Evolutionary conservation across 2,113 vertebrate genomes (phyloP).

Genomic region (Lepidothrix coronata): DNA sequence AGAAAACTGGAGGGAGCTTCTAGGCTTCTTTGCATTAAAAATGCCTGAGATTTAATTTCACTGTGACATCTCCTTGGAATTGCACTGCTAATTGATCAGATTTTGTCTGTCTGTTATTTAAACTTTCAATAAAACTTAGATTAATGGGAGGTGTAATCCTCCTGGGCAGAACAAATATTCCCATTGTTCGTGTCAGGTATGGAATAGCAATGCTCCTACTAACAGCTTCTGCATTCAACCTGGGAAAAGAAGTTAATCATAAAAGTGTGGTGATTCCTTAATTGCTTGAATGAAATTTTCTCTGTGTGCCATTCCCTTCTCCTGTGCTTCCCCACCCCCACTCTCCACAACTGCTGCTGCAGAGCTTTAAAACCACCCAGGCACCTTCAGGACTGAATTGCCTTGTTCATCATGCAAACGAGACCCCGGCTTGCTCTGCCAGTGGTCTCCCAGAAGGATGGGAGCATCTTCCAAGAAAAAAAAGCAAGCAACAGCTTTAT

Average conservation of each 20-base stretch:
- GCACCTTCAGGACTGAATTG: neutral
- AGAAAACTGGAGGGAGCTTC: slow-evolving; percentile 66
- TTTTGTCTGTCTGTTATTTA: slow-evolving; percentile 82
- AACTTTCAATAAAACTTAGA: slow-evolving; percentile 81
- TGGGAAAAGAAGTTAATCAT: slow-evolving; percentile 64
- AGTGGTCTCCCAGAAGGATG: neutral
- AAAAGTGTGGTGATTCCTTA: slow-evolving; percentile 66
- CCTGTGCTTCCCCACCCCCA: neutral
- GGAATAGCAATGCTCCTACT: slow-evolving; percentile 66
- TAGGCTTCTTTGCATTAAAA: slow-evolving; percentile 36
- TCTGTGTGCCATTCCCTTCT: slow-evolving; percentile 34
- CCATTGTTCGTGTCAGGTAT: slow-evolving; percentile 71
- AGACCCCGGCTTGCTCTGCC: neutral
- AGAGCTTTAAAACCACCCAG: neutral
- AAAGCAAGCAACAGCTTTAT: neutral
- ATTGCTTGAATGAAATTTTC: slow-evolving; percentile 61
- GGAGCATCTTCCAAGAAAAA: neutral
- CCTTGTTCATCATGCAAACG: neutral
- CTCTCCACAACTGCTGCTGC: neutral
- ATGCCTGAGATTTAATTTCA: slow-evolving; percentile 70
- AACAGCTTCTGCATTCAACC: slow-evolving; percentile 65
- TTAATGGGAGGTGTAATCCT: slow-evolving; percentile 79
- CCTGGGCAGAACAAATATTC: slow-evolving; percentile 77
- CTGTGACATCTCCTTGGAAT: slow-evolving; percentile 75
- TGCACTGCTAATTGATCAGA: slow-evolving; percentile 78